phyloP scores from a whole-genome alignment of 2,888 invertebrate genomes.

The Orchesella flavescens region DNA sequence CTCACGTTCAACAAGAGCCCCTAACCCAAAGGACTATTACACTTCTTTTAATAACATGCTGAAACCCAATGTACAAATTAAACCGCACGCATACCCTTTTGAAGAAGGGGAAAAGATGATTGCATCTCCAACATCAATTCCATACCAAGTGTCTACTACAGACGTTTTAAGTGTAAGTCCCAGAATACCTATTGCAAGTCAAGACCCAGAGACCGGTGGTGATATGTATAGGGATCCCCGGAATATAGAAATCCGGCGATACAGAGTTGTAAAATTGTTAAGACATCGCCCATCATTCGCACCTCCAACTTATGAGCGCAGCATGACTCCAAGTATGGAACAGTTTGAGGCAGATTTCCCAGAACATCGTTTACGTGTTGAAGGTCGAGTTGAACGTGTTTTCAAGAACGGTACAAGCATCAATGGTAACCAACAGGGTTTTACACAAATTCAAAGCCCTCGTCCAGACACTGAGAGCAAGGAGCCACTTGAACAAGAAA shows the following conservation, averaged over 20 bases:
- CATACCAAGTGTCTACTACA: constrained; percentile 43
- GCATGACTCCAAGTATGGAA: constrained; percentile 46
- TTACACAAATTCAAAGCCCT: constrained; percentile 2
- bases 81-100: constrained; percentile 23
- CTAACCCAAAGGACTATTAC: constrained; percentile 32
- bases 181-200: constrained; percentile 28
- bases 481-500: constrained; percentile 8
- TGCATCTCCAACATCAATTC: constrained; percentile 37
- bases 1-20: constrained; percentile 28
- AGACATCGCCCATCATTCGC: constrained; percentile 35
- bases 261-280: constrained; percentile 47
- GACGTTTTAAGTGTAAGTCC: constrained; percentile 56
- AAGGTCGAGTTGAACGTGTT: constrained; percentile 54
- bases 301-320: constrained; percentile 11
- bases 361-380: constrained; percentile 46
- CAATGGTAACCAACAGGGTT: background rate
- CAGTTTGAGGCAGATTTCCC: constrained; percentile 60
- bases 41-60: background rate
- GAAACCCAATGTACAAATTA: constrained; percentile 39
- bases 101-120: background rate
- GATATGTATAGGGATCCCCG: constrained; percentile 43
- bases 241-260: constrained; percentile 39
- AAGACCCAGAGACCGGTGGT: background rate
- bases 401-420: constrained; percentile 43
- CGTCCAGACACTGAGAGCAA: background rate